A percentile compares a stretch with the other conserved stretches of the same genome.
phyloP scores from a whole-genome alignment of 23 tunicate species.

The Halocynthia aurantium region DNA sequence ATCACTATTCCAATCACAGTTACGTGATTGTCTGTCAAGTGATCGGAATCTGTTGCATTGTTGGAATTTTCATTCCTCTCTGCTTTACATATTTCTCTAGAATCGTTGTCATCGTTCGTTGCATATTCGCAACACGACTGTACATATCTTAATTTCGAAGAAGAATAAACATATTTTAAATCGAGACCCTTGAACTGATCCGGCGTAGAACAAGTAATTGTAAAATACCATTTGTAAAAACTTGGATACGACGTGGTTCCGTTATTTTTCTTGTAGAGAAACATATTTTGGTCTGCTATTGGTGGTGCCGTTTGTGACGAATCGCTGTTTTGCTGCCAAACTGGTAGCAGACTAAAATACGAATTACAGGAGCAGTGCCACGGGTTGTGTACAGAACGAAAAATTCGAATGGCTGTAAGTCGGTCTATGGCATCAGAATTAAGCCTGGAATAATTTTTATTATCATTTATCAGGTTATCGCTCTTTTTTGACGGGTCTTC shows the following conservation, averaged over 20 bases:
- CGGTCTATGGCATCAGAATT: no score
- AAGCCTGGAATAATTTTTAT: no score
- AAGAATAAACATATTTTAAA: neutral
- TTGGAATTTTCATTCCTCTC: no score
- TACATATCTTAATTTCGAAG: no score
- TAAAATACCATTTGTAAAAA: slow-evolving; percentile 25
- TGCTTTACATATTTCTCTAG: no score
- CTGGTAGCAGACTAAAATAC: slow-evolving; percentile 1
- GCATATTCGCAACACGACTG: no score
- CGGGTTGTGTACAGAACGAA: slow-evolving; percentile 49
- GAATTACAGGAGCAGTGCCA: slow-evolving; percentile 47
- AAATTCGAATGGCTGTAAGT: slow-evolving; percentile 7
- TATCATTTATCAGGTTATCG: no score
- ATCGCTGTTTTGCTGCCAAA: neutral
- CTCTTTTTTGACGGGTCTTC: no score
- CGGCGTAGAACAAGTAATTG: slow-evolving; percentile 25
- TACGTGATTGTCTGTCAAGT: slow-evolving; percentile 48
- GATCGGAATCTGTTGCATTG: neutral
- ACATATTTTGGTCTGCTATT: neutral
- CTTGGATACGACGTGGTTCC: neutral
- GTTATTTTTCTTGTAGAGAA: slow-evolving; percentile 7
- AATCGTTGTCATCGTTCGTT: no score
- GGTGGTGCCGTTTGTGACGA: neutral
- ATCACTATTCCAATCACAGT: slow-evolving; percentile 67
- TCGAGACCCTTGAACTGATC: slow-evolving; percentile 11